phyloP scores from a whole-genome alignment of 1,140 invertebrate species.

The Lerema accius region DNA sequence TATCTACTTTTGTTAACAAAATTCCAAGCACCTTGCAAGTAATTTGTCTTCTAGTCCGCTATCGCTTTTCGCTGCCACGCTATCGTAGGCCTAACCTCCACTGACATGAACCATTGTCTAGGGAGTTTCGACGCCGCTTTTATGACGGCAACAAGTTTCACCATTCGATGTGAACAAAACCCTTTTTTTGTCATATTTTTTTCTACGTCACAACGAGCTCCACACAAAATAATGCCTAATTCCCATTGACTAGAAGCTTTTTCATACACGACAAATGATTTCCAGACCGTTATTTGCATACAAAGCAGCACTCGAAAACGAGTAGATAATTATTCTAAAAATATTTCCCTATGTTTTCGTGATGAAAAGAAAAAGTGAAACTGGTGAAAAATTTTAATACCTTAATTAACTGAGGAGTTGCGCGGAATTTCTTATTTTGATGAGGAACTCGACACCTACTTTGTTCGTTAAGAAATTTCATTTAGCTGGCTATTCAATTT shows the following conservation, averaged over 20 bases:
- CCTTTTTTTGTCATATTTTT: constrained; percentile 49
- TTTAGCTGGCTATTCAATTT: constrained; percentile 42
- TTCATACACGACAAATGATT: constrained; percentile 45
- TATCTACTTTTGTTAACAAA: too few relatives aligned
- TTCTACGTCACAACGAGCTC: constrained; percentile 41
- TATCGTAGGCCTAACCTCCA: constrained; percentile 38
- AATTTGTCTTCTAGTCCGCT: too few relatives aligned
- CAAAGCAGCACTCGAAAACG: constrained; percentile 47
- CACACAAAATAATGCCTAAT: constrained; percentile 52
- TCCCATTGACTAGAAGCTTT: constrained; percentile 48
- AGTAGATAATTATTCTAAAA: constrained; percentile 46
- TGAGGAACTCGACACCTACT: constrained; percentile 52
- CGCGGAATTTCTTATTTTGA: constrained; percentile 64
- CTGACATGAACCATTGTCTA: constrained; percentile 75
- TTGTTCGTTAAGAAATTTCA: constrained; percentile 58
- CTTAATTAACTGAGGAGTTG: constrained; percentile 69
- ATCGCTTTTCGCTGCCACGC: constrained; percentile 1
- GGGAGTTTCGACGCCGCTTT: constrained; percentile 62
- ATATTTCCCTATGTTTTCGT: constrained; percentile 47
- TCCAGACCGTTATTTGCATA: constrained; percentile 28
- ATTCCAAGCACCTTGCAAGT: too few relatives aligned
- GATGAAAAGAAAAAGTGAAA: constrained; percentile 48
- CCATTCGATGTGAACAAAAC: constrained; percentile 57
- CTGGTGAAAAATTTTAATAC: constrained; percentile 58
- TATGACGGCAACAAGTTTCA: constrained; percentile 76